Conservation (phyloP, 2,113 vertebrate genomes). For the Erythrocercus mccallii region DNA sequence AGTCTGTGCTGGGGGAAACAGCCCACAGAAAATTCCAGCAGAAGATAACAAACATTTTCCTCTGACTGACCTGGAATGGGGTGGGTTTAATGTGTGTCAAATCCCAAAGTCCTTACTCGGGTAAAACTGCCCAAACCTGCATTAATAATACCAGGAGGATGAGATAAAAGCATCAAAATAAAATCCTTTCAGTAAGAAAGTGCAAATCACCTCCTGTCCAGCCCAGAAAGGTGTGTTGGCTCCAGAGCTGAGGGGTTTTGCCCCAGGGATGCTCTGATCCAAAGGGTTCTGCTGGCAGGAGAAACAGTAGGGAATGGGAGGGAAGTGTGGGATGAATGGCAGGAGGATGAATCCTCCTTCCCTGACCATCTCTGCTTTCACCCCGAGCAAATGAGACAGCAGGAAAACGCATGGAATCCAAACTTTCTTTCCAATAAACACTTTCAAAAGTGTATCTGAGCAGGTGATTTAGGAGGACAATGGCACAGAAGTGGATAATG, state of each 20-base stretch:
- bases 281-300: not conserved
- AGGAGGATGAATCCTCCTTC: not conserved
- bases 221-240: not conserved
- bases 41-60: not conserved
- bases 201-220: not conserved
- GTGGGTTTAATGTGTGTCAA: not conserved
- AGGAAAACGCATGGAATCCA: not conserved
- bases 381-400: not conserved
- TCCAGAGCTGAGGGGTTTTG: not conserved
- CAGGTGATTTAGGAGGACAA: constrained; percentile 42
- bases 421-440: constrained; percentile 43
- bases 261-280: not conserved
- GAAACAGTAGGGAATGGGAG: not conserved
- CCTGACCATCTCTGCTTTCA: not conserved
- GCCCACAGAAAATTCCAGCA: not conserved
- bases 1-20: not conserved
- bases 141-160: not conserved
- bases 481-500: constrained; percentile 39
- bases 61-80: not conserved
- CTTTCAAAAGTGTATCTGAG: not conserved
- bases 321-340: not conserved
- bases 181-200: not conserved
- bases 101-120: not conserved
- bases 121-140: not conserved
- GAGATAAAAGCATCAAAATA: not conserved